Evolutionary conservation across 2,797 vertebrate species (phyloP).

Genomic region (Antrozous pallidus): DNA sequence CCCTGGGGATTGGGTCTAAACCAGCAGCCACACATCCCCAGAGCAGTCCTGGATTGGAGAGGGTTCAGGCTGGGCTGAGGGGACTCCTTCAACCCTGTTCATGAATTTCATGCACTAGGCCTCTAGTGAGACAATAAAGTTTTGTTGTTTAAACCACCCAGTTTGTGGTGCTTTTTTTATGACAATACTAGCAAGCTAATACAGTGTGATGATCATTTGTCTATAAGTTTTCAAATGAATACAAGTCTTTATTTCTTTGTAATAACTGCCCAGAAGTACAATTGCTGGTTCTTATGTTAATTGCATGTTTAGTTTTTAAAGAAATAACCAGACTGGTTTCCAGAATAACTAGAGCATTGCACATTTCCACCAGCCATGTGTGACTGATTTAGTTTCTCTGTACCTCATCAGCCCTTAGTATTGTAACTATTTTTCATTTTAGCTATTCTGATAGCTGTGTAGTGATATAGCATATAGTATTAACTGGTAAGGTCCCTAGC

Average conservation of each 20-base stretch:
- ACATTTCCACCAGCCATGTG: background rate
- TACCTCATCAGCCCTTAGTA: background rate
- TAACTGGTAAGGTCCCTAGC: background rate
- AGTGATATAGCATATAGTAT: background rate
- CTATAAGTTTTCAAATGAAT: background rate
- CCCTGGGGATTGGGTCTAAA: no score
- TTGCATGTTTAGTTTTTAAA: background rate
- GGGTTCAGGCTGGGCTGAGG: no score
- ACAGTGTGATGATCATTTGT: background rate
- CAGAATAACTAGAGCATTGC: background rate
- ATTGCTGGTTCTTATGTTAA: background rate
- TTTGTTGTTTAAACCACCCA: background rate
- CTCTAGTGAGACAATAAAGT: background rate
- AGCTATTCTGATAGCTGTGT: background rate
- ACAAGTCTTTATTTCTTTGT: background rate
- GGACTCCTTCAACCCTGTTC: fast-evolving
- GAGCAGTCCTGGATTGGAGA: no score
- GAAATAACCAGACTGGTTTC: background rate
- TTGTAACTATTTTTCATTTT: background rate
- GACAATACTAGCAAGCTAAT: background rate
- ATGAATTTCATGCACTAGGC: no score
- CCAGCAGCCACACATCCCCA: no score
- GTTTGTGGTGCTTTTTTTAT: background rate
- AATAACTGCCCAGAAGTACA: background rate
- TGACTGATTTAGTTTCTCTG: background rate